These are phyloP conservation scores for Hydra vulgaris DNA, from an alignment of 30 jellyfish, hydroid and myxozoan species.

Conservation along the genomic window DNA sequence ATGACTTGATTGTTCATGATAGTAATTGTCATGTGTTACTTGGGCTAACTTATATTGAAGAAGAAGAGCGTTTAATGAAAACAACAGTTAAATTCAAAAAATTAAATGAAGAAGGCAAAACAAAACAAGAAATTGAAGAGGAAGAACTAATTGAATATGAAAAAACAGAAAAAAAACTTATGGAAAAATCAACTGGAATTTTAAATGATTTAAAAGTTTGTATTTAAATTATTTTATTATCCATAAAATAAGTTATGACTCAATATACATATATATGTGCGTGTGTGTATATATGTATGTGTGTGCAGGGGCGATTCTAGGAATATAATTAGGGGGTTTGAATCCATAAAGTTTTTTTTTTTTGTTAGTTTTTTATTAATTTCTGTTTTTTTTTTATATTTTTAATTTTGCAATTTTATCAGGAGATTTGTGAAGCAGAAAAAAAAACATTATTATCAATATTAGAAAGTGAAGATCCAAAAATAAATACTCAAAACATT, in stretches of 20 bases:
- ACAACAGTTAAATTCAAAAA: slow-evolving; percentile 30
- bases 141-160: slow-evolving; percentile 54
- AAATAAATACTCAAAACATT: slow-evolving; percentile 39
- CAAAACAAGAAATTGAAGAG: slow-evolving; percentile 51
- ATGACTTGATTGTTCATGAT: slow-evolving; percentile 36
- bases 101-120: slow-evolving; percentile 51
- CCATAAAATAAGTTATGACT: no score
- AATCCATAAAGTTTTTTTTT: no score
- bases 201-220: slow-evolving; percentile 59
- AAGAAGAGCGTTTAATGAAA: slow-evolving; percentile 48
- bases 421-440: slow-evolving; percentile 72
- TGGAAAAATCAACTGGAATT: slow-evolving; percentile 43
- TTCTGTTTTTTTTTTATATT: not conserved
- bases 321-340: no score
- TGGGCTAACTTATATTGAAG: slow-evolving; percentile 45
- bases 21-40: slow-evolving; percentile 36
- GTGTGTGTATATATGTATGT: no score
- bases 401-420: not conserved
- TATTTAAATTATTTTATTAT: not conserved
- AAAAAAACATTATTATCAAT: slow-evolving; percentile 49
- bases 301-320: no score
- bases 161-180: slow-evolving; percentile 43
- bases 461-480: slow-evolving; percentile 43
- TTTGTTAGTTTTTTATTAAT: not conserved
- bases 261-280: no score